Base-by-base conservation (phyloP, 64 coral and sea anemone genomes). In the Hydrozoanthus tunicans region DNA sequence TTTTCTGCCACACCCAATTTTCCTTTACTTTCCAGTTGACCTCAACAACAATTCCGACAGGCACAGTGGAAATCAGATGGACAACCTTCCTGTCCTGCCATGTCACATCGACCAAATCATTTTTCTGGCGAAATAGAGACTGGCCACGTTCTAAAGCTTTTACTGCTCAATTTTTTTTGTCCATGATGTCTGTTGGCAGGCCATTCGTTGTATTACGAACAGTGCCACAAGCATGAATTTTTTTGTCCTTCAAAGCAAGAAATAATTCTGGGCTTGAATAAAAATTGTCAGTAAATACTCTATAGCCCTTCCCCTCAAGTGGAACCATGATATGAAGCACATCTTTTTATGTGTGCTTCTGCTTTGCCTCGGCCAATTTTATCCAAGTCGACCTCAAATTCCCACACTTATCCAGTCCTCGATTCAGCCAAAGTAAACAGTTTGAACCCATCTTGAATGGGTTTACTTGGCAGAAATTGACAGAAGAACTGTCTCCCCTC, bases 281-380 rank as follows among this genome's bases (percentile, higher is more conserved):
- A 27, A 82, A 82, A 64, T 82, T 82, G 26, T 82, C 79, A 32
- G 79, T 64, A 64, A 82, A 82, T 24, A 65, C 79, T 82, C 60
- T 32, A 82, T 82, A 65, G 4, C 79, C 60, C 58, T 82, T 81
- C 5, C 59, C 23, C 26, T 82, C 79, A 63, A 82, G 79, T 5
- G 20, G 79, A 62, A 13, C 59, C 60, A 63, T 82, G 56, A 62
- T 8, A 25, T 61, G 79, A 81, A 62, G 57, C 79, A 81, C 79
- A 81, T 43, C 79, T 56, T 60, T 60, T 59, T 79, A 57, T 81
- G 79, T 62, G 8, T 63, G 79, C 58, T 81, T 62, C 79, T 64
- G 20, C 23, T 81, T 27, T 59, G 5, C 78, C 24, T 24, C 1
- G 56, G 56, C 78, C 4, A 43, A 23, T 17, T 59, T 80, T 80